Conservation (phyloP, 1,140 invertebrate species). For the Drosophila dunni region DNA sequence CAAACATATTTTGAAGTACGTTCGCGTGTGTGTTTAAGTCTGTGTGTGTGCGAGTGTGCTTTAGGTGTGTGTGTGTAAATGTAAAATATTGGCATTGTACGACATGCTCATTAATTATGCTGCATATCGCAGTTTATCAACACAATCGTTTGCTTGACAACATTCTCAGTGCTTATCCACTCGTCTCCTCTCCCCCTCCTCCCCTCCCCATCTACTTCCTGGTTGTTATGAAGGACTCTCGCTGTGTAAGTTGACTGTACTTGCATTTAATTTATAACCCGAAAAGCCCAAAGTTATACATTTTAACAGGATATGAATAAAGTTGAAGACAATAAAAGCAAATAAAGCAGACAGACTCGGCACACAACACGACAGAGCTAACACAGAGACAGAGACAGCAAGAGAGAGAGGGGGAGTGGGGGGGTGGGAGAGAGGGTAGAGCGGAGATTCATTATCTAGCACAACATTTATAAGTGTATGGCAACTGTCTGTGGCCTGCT, state of each 20-base stretch:
- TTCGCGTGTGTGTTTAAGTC: neutral
- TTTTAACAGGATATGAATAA: slow-evolving; percentile 83
- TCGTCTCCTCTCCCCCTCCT: too few species aligned
- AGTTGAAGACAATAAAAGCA: slow-evolving; percentile 83
- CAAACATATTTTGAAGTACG: slow-evolving; percentile 47
- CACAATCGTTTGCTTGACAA: slow-evolving; percentile 77
- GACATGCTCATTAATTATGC: slow-evolving; percentile 81
- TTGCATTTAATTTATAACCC: slow-evolving; percentile 82
- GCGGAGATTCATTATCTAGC: slow-evolving; percentile 78
- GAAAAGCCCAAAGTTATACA: slow-evolving; percentile 81
- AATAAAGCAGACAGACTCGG: slow-evolving; percentile 69
- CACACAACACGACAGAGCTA: slow-evolving; percentile 37
- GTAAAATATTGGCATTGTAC: slow-evolving; percentile 82
- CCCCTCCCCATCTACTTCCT: neutral
- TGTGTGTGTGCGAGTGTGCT: slow-evolving; percentile 20
- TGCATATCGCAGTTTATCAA: slow-evolving; percentile 80
- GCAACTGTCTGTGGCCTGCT: slow-evolving; percentile 47
- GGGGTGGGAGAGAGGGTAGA: neutral
- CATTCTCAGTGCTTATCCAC: slow-evolving; percentile 26
- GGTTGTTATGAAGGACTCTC: slow-evolving; percentile 22
- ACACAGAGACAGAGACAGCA: neutral
- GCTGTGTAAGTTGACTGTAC: slow-evolving; percentile 28
- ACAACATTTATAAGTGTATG: slow-evolving; percentile 77
- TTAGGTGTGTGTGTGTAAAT: slow-evolving; percentile 46
- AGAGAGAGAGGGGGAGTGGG: slow-evolving; percentile 16